Evolutionary conservation across 92 coral and sea anemone genomes (phyloP), one percentile per base, ranked within the genome.

Genomic region (Chrysogorgia sp.): DNA sequence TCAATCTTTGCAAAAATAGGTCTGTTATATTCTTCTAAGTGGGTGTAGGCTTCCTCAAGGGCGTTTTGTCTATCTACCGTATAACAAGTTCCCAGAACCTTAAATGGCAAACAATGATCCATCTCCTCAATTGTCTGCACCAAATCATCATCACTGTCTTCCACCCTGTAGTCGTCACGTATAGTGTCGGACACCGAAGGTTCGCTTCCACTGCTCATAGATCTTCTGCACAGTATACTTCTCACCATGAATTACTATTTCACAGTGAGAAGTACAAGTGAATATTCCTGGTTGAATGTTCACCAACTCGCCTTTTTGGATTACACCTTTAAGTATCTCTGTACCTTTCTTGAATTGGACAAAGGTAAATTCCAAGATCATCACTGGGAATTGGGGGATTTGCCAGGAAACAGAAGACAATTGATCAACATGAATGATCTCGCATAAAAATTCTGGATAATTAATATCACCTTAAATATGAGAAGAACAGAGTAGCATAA

Each of bases 61-160:
- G 87, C 82, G 0, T 31, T 52, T 13, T 88, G 89, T 24, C 78
- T 23, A 13, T 17, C 35, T 67, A 6, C 13, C 3, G 61, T 2
- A 60, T 81, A 58, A 74, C 92, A 88, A 0, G 86, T 71, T 24
- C 88, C 88, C 67, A 81, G n/a, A 61, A 88, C 92, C 58, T 87
- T 88, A 31, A 80, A 88, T 24, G 83, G 81, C 58, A 79, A 28
- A n/a, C 76, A 33, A 34, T 83, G 87, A 0, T 28, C 29, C 0
- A 50, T 34, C 1, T 23, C 62, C 34, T 52, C 76, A 24, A 56
- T 37, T 23, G 21, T 22, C 52, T 24, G 1, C 22, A 55, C 58
- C 58, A 20, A 1, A 29, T 2, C 65, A 9, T 40, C 37, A 17
- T 55, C 40, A n/a, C n/a, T n/a, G n/a, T n/a, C n/a, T n/a, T n/a